Base-by-base conservation (phyloP, 1,140 invertebrate genomes). In the Drosophila fuyamai region DNA sequence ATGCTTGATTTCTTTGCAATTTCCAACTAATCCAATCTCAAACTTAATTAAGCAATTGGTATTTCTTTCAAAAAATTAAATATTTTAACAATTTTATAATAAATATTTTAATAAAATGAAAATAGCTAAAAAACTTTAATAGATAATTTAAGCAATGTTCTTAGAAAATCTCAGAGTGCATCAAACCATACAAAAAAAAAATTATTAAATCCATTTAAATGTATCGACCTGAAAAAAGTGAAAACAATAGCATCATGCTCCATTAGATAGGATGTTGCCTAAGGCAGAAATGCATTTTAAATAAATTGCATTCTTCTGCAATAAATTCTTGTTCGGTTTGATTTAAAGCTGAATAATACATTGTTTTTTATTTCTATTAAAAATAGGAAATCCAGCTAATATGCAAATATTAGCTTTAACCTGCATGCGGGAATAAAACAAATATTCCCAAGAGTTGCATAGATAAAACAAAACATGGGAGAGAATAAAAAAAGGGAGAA, bases 371-470 rank as follows among this genome's bases (percentile, higher is more conserved):
- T 50, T 71, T 23, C 38, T 27, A 16, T 48, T 57, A 23, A 58
- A n/a, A 16, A 12, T 9, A 2, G 44, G 48, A 58, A 71, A 71
- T 57, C 44, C 44, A 57, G 68, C 68, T 71, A 71, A 71, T 71
- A 71, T 71, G 68, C 68, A 71, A 71, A 71, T 71, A 71, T 71
- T 71, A 70, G 65, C 65, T 71, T 66, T 50, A 66, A 71, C 51
- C 65, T 71, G 68, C 68, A 36, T 44, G 66, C 68, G 66, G 44
- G 66, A 23, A 57, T 70, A 71, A 71, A 57, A 71, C 65, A 71
- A 70, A 58, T 55, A 67, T 70, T 23, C 61, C 50, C 32, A 70
- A 67, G 65, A 71, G 65, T 58, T 70, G 12, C 51, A 48, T 5
- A 71, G 65, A 70, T 57, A 70, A 50, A 12, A 56, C 46, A 70